These are phyloP conservation scores for Helostoma temminkii DNA, from an alignment of 2,797 vertebrate species.

Conservation along the genomic window DNA sequence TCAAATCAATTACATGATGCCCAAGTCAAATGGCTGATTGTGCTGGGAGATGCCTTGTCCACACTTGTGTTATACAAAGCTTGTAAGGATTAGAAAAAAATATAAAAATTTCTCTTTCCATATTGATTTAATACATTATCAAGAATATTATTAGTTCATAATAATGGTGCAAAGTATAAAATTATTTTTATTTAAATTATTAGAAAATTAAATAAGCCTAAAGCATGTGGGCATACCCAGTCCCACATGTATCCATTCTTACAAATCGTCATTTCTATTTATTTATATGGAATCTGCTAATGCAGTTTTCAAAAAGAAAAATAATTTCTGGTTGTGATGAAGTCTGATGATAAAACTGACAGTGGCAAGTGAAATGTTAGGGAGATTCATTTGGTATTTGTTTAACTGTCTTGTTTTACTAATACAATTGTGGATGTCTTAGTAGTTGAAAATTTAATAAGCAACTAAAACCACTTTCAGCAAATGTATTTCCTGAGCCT, in stretches of 20 bases:
- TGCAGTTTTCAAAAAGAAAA: neutral
- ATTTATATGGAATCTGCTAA: neutral
- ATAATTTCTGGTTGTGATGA: conserved; percentile 1
- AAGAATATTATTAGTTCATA: no score
- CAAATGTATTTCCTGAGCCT: conserved; percentile 57
- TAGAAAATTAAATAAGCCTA: no score
- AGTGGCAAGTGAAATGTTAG: conserved; percentile 26
- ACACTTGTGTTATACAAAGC: no score
- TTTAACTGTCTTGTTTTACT: conserved; percentile 37
- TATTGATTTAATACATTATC: neutral
- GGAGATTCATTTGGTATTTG: conserved; percentile 30
- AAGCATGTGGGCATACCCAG: no score
- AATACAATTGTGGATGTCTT: conserved; percentile 49
- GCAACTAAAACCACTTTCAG: conserved; percentile 52
- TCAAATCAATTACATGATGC: conserved; percentile 8
- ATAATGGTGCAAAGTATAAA: no score
- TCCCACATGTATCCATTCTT: neutral
- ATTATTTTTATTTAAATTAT: no score
- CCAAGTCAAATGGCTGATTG: neutral
- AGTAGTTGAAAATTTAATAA: conserved; percentile 63
- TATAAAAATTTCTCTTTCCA: neutral
- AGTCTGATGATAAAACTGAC: conserved; percentile 11
- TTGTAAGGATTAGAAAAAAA: no score
- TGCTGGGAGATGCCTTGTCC: neutral
- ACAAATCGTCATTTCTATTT: neutral